Conservation (phyloP, 2,797 vertebrate species). For the Pteronotus mesoamericanus region DNA sequence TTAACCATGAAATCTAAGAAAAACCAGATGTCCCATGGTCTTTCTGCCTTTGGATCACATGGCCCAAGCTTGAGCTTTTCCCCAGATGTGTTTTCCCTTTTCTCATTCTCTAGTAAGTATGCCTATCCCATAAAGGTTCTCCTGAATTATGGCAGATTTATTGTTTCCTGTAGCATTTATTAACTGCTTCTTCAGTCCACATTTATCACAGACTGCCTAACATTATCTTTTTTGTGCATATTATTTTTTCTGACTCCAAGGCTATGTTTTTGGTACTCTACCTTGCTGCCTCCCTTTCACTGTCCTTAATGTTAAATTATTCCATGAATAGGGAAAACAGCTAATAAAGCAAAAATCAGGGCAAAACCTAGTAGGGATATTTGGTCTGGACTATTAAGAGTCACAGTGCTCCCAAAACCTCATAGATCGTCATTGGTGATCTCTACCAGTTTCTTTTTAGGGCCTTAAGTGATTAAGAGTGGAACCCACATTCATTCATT, state of each 20-base stretch:
- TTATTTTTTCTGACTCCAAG: slow-evolving; percentile 2
- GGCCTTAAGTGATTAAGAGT: neutral
- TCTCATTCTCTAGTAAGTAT: slow-evolving; percentile 5
- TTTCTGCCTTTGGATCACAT: slow-evolving; percentile 21
- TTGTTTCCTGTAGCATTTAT: slow-evolving; percentile 47
- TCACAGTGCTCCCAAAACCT: neutral
- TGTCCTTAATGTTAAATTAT: slow-evolving; percentile 2
- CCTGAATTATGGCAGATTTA: slow-evolving; percentile 27
- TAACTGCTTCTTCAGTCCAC: slow-evolving; percentile 16
- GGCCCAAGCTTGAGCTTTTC: neutral
- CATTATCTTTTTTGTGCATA: neutral
- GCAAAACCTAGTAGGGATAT: neutral
- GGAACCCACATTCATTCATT: neutral
- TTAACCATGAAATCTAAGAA: slow-evolving; percentile 37
- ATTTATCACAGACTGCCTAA: slow-evolving; percentile 5
- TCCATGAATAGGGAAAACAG: slow-evolving; percentile 1
- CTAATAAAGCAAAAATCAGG: neutral
- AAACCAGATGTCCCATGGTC: slow-evolving; percentile 38
- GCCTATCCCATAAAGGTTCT: neutral
- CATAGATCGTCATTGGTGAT: neutral
- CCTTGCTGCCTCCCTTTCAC: neutral
- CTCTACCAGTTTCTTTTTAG: neutral
- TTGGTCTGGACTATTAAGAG: neutral
- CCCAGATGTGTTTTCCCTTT: slow-evolving; percentile 2
- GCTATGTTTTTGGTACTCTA: neutral